phyloP scores from a whole-genome alignment of 2,797 vertebrate genomes.

The Thripadectes ignobilis region DNA sequence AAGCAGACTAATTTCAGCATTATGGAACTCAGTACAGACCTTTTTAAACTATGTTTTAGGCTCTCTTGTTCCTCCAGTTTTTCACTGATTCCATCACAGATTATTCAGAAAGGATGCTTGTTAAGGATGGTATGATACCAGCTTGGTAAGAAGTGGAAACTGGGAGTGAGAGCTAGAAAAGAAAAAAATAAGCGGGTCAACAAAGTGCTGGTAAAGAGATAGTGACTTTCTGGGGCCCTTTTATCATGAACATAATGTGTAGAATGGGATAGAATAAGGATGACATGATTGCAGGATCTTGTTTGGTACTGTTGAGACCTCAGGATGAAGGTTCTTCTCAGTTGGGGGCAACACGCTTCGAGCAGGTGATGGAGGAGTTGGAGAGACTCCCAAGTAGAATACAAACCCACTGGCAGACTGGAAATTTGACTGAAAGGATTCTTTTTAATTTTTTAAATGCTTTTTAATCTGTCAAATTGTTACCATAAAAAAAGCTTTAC shows the following conservation, averaged over 20 bases:
- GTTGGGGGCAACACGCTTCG: not conserved
- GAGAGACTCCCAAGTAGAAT: accelerated
- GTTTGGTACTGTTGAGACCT: not conserved
- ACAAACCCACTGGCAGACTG: not conserved
- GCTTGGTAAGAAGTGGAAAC: accelerated
- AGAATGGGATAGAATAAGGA: no score
- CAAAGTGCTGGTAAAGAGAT: not conserved
- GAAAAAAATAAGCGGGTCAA: not conserved
- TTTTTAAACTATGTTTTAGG: not conserved
- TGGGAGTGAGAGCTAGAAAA: not conserved
- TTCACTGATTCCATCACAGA: not conserved
- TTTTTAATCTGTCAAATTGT: not conserved
- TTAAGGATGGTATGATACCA: not conserved
- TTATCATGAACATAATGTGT: not conserved
- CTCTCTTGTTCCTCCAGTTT: not conserved
- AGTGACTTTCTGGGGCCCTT: not conserved
- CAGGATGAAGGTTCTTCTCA: not conserved
- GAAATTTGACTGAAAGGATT: not conserved
- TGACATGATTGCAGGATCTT: not conserved
- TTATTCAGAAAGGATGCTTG: not conserved
- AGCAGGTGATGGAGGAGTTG: not conserved
- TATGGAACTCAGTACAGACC: not conserved
- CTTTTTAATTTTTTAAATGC: not conserved
- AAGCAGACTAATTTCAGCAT: not conserved
- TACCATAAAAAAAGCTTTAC: not conserved